phyloP scores from a whole-genome alignment of 2,888 invertebrate genomes.

The Scotopteryx bipunctaria region DNA sequence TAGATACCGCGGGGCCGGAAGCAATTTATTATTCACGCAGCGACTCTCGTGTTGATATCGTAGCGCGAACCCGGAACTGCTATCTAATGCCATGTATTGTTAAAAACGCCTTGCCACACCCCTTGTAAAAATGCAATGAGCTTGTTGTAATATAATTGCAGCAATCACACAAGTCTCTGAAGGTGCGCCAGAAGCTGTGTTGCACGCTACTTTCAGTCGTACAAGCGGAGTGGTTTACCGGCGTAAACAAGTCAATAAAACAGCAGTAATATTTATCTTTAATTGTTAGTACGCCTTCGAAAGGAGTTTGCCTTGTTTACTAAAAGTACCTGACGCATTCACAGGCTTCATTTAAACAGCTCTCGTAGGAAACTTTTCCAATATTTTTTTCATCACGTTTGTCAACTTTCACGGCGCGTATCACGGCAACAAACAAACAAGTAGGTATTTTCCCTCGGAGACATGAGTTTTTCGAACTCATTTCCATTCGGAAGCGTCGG shows the following conservation, averaged over 20 bases:
- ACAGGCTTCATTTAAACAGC: conserved; percentile 53
- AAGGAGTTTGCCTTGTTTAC: conserved; percentile 35
- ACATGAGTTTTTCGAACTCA: conserved; percentile 67
- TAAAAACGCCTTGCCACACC: not conserved
- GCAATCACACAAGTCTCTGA: not conserved
- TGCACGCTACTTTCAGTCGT: too few relatives aligned
- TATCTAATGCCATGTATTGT: not conserved
- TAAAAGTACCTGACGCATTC: conserved; percentile 43
- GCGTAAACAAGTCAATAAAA: not conserved
- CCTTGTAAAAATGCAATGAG: not conserved
- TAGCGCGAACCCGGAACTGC: conserved; percentile 46
- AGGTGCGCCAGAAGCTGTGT: not conserved
- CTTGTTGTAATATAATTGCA: not conserved
- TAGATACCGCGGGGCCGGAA: conserved; percentile 38
- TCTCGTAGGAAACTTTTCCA: conserved; percentile 65
- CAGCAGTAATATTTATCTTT: not conserved
- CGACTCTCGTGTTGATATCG: conserved; percentile 55
- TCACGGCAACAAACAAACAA: conserved; percentile 73
- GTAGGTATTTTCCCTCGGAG: conserved; percentile 55
- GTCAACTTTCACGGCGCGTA: conserved; percentile 61
- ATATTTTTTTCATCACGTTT: conserved; percentile 76
- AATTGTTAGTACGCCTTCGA: conserved; percentile 14
- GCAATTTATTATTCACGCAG: conserved; percentile 44
- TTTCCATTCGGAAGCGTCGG: conserved; percentile 63
- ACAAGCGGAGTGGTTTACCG: too few relatives aligned